These are phyloP conservation scores for Myxocyprinus asiaticus DNA, from an alignment of 2,113 vertebrate genomes.

Conservation along the genomic window DNA sequence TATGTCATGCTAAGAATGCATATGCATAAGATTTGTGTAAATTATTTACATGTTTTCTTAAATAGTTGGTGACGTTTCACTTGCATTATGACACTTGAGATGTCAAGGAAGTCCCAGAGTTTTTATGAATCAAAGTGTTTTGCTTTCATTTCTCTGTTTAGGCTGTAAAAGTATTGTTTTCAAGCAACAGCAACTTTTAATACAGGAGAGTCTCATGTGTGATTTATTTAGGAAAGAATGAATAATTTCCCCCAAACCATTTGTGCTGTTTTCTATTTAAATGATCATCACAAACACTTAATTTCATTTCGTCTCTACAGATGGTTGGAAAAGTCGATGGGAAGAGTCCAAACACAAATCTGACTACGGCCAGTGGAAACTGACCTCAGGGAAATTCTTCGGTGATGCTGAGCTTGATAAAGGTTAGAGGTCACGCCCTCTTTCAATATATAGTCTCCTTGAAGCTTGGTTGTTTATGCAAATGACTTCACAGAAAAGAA, in stretches of 20 bases:
- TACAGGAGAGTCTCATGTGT: too few species aligned
- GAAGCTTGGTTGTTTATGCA: conserved; percentile 3
- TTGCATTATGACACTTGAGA: too few species aligned
- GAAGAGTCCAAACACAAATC: conserved; percentile 89
- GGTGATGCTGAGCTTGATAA: conserved; percentile 91
- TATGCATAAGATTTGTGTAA: neutral
- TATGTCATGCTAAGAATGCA: neutral
- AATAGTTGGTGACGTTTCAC: neutral
- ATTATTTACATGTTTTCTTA: neutral
- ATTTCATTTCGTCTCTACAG: conserved; percentile 50
- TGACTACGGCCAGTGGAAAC: conserved; percentile 88
- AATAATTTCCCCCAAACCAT: too few species aligned
- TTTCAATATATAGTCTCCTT: neutral
- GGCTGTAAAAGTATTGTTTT: too few species aligned
- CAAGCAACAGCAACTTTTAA: too few species aligned
- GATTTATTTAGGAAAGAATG: too few species aligned
- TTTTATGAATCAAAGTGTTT: too few species aligned
- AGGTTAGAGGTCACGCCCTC: conserved; percentile 70
- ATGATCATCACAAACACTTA: too few species aligned
- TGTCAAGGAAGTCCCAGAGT: too few species aligned
- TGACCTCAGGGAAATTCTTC: conserved; percentile 87
- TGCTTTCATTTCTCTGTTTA: too few species aligned
- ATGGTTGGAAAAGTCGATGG: conserved; percentile 86
- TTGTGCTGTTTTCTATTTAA: too few species aligned
- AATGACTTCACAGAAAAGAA: neutral